Evolutionary conservation across 1,140 invertebrate species (phyloP).

Genomic region (Nephila pilipes): DNA sequence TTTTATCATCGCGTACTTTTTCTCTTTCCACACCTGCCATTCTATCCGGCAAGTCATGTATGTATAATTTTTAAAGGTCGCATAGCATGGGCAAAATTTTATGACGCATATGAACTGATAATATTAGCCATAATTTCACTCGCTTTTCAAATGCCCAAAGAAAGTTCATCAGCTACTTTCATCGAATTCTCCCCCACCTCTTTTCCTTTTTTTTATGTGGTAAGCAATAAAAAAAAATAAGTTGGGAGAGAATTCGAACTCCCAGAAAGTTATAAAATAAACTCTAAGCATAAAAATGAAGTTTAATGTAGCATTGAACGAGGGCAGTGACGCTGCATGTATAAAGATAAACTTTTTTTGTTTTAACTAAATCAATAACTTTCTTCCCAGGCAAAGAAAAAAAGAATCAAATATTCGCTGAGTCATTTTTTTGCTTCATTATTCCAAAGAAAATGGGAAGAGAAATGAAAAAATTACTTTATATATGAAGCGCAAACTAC

Average conservation of each 20-base stretch:
- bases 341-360: not conserved
- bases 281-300: not conserved
- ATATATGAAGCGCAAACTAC: too few relatives aligned
- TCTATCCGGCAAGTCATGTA: not conserved
- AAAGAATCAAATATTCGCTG: not conserved
- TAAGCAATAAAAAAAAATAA: not conserved
- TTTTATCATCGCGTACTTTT: not conserved
- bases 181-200: not conserved
- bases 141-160: slow-evolving; percentile 1
- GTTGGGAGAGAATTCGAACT: not conserved
- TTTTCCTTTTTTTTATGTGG: not conserved
- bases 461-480: not conserved
- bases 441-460: not conserved
- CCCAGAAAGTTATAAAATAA: not conserved
- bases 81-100: not conserved
- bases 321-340: not conserved
- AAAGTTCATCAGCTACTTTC: slow-evolving; percentile 15
- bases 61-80: too few relatives aligned
- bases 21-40: not conserved
- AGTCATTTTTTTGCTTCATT: not conserved
- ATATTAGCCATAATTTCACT: not conserved
- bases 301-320: not conserved
- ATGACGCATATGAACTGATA: not conserved
- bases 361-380: slow-evolving; percentile 5
- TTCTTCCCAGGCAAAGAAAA: not conserved